Conservation (phyloP, 2,888 invertebrate genomes). For the Orchesella flavescens region DNA sequence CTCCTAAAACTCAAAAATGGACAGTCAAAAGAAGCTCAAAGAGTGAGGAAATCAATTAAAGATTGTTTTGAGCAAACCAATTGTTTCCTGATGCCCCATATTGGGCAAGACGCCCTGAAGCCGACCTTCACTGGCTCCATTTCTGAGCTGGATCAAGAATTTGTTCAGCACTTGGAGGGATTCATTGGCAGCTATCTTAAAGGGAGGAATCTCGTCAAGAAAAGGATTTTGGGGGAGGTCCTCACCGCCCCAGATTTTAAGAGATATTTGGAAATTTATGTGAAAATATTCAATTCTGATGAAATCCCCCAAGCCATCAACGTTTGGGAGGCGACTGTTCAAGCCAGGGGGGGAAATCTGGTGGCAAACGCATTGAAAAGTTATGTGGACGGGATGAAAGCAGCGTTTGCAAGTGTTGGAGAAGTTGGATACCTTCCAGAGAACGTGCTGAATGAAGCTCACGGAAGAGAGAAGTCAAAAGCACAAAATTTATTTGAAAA, state of each 20-base stretch:
- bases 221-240: constrained; percentile 28
- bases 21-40: constrained; percentile 95
- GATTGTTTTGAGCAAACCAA: constrained; percentile 95
- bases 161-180: constrained; percentile 32
- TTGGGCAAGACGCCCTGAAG: constrained; percentile 78
- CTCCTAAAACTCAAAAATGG: constrained; percentile 83
- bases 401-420: not conserved
- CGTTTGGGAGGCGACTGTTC: constrained; percentile 36
- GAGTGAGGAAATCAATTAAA: constrained; percentile 90
- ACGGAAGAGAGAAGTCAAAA: not conserved
- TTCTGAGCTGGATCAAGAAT: constrained; percentile 26
- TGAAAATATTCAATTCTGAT: constrained; percentile 54
- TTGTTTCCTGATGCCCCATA: constrained; percentile 98
- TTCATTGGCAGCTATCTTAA: constrained; percentile 31
- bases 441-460: not conserved
- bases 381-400: constrained; percentile 11
- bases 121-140: constrained; percentile 42
- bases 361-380: constrained; percentile 7
- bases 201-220: constrained; percentile 23
- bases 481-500: constrained; percentile 21
- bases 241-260: constrained; percentile 41
- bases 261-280: constrained; percentile 29
- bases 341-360: not conserved
- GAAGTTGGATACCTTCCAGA: constrained; percentile 23
- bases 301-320: constrained; percentile 25